Base-by-base conservation (phyloP, 2,113 vertebrate species). In the Hemiprocne comata region DNA sequence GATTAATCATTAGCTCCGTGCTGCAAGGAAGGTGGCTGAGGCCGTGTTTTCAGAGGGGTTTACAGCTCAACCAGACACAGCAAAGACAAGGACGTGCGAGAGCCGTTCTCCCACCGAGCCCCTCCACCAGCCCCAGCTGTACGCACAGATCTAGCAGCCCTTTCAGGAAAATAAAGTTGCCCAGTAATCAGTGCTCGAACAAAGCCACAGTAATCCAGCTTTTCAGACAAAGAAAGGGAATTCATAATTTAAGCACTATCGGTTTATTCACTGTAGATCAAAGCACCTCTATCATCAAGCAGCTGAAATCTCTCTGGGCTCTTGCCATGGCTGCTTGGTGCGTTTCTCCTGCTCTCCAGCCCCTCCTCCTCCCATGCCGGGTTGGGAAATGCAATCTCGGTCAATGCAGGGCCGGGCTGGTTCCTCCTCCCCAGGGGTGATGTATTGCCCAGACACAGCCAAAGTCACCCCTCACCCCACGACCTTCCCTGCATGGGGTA, bases 181-280 rank as follows among this genome's bases (percentile, higher is more conserved):
- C 57, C 19, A 10, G 65, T 90, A 87, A 94, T 87, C 88, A 46
- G 13, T 9, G 66, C 70, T 78, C 6, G 1, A 81, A 90, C 90
- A 93, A 95, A 91, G 94, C 83, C 53, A 65, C 1, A 0, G 64
- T 93, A 94, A 92, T 87, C 77, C 93, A 53, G 79, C 92, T 90
- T 75, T 75, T 50, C 93, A 91, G 64, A 90, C 93, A 86, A 90
- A 84, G 87, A 73, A 75, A 84, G 89, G 36, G 78, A 91, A 92
- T 89, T 87, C 67, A 67, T 79, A 79, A 93, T 91, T 93, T 86
- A 69, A 87, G 80, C 81, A 79, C 81, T 89, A 94, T 84, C 17
- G 11, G 79, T 94, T 93, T 78, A 85, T 95, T 91, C 88, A 12
- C 60, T 85, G 69, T 14, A 87, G 84, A 95, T 89, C 90, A 96